phyloP scores from a whole-genome alignment of 2,797 vertebrate genomes.

The Bryconaethiops microstoma region DNA sequence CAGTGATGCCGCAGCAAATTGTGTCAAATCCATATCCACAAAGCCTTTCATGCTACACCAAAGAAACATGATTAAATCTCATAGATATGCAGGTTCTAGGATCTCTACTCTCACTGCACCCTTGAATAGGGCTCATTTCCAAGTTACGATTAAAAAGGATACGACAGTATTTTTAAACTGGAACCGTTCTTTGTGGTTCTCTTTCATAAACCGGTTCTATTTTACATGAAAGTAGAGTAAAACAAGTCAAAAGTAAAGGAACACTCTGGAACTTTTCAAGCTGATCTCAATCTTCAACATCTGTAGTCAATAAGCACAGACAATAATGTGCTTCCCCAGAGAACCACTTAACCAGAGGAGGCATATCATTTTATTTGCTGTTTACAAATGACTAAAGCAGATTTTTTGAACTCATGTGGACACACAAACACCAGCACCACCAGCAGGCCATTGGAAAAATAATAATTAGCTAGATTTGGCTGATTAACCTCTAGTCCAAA shows the following conservation, averaged over 20 bases:
- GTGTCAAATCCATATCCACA: slow-evolving; percentile 25
- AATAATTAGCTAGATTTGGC: too few relatives aligned
- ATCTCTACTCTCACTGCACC: neutral
- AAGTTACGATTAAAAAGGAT: neutral
- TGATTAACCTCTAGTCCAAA: too few relatives aligned
- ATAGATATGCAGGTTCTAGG: slow-evolving; percentile 13
- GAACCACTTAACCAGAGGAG: neutral
- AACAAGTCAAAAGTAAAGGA: neutral
- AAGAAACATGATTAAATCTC: slow-evolving; percentile 22
- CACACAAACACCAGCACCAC: too few relatives aligned
- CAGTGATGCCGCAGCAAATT: slow-evolving; percentile 20
- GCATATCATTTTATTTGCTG: too few relatives aligned
- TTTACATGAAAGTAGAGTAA: neutral
- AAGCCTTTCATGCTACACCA: slow-evolving; percentile 19
- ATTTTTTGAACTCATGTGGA: too few relatives aligned
- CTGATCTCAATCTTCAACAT: neutral
- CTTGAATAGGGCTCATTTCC: neutral
- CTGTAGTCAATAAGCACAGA: neutral
- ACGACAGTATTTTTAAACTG: neutral
- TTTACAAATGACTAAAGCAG: too few relatives aligned
- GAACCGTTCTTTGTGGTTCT: neutral
- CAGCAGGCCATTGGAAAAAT: too few relatives aligned
- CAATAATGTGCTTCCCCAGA: neutral
- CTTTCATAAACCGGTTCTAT: neutral
- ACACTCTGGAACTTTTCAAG: neutral